Percentiles rank a stretch among this genome's conserved stretches.
phyloP scores from a whole-genome alignment of 2,797 vertebrate genomes.

The Carcharodon carcharias region DNA sequence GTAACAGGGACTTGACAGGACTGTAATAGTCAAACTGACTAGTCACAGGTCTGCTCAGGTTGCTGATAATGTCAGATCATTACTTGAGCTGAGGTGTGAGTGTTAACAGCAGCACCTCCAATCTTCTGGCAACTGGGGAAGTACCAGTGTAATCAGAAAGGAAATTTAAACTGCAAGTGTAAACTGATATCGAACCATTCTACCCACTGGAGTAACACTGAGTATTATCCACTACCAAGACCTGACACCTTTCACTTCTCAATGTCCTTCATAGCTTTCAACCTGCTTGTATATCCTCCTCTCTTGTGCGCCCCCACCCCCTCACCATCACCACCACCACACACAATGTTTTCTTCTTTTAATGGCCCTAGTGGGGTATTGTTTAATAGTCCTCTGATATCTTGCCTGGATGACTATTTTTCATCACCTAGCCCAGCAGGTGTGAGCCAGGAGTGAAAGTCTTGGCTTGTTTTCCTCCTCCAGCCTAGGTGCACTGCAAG shows the following conservation, averaged over 20 bases:
- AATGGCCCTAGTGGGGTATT: no score
- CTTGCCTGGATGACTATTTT: not conserved
- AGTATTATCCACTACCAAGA: not conserved
- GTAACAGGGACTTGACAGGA: not conserved
- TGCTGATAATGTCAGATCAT: not conserved
- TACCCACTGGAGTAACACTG: not conserved
- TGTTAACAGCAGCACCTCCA: not conserved
- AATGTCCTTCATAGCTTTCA: not conserved
- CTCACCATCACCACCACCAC: not conserved
- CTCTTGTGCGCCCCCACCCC: not conserved
- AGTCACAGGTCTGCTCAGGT: not conserved
- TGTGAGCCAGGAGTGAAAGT: not conserved
- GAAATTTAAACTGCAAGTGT: not conserved
- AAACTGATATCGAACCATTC: conserved; percentile 13
- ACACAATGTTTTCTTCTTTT: no score
- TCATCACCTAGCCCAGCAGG: not conserved
- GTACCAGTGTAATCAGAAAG: not conserved
- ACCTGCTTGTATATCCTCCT: not conserved
- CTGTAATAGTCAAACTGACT: not conserved
- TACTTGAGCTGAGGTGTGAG: not conserved
- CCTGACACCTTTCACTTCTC: not conserved
- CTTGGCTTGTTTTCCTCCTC: not conserved
- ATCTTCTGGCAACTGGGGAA: not conserved
- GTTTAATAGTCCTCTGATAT: not conserved
- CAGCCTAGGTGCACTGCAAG: not conserved